Base-by-base conservation (phyloP, 1,140 invertebrate genomes). In the Centruroides vittatus region DNA sequence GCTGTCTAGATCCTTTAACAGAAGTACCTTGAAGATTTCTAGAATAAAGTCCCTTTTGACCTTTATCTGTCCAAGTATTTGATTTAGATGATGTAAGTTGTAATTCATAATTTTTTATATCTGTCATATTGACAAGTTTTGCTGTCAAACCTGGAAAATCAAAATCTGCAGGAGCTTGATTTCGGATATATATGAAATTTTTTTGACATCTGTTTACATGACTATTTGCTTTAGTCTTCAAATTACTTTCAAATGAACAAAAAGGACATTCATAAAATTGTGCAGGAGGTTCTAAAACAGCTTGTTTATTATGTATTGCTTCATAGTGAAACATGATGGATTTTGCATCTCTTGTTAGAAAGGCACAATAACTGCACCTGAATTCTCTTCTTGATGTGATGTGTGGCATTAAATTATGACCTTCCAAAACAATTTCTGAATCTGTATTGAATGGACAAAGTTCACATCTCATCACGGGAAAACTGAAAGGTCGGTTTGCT, bases 381-480 rank as follows among this genome's bases (percentile, higher is more conserved):
- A 71, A 69, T 50, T 70, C 65, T 72, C 83, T 83, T 71, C 70
- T 61, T 64, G 89, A 88, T 61, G 83, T 86, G 84, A 93, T 86
- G 73, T 96, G 93, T 23, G 92, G 92, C 35, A 87, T 90, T 70
- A 93, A 88, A 70, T 93, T 80, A 73, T 98, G 93, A 73, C 89
- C 84, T 41, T 86, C 81, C 83, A 96, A 84, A 5, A 88, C 87
- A 65, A 93, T 75, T 1, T 78, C 74, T 11, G 91, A 95, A 74
- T 96, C 92, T 0, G 90, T 91, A 74, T 89, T 89, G 77, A 95
- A 98, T 72, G 80, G 89, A 77, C 93, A 98, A 70, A 85, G 85
- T 70, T 89, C 83, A 76, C 92, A 95, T 72, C 89, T 91, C 68
- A 86, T 86, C 71, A 85, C 78, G 63, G 81, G 78, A 70, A 86